Percentiles rank a stretch among this genome's conserved stretches.
These are phyloP conservation scores for Rallus crepitans DNA, from an alignment of 2,797 vertebrate species.

Conservation along the genomic window DNA sequence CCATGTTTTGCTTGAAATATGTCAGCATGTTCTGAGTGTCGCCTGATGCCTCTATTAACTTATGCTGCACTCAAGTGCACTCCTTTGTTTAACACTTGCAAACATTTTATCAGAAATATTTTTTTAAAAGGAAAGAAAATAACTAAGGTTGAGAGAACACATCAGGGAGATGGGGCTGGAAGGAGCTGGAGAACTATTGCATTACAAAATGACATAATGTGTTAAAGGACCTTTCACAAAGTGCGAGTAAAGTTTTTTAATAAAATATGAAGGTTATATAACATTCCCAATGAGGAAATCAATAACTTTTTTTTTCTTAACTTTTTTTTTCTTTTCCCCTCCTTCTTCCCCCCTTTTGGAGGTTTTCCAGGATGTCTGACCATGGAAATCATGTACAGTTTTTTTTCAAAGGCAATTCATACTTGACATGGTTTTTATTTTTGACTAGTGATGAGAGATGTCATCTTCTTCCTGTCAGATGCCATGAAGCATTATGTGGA, in stretches of 20 bases:
- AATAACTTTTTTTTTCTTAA: not conserved
- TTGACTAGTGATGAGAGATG: conserved; percentile 68
- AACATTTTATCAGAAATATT: conserved; percentile 45
- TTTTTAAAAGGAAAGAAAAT: conserved; percentile 20
- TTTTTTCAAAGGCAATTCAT: conserved; percentile 54
- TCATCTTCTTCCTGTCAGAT: conserved; percentile 65
- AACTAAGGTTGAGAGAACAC: conserved; percentile 43
- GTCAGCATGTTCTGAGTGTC: not conserved
- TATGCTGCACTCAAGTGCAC: not conserved
- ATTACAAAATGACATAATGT: conserved; percentile 45
- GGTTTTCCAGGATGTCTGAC: conserved; percentile 13
- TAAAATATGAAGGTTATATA: conserved; percentile 66
- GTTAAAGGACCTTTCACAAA: conserved; percentile 17
- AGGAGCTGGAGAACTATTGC: conserved; percentile 44
- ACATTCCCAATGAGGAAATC: conserved; percentile 59
- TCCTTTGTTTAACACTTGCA: conserved; percentile 50
- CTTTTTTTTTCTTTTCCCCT: not conserved
- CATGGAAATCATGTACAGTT: conserved; percentile 33
- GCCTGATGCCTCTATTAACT: not conserved
- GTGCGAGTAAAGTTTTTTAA: conserved; percentile 48
- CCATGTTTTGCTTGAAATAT: not conserved
- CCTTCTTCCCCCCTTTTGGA: not conserved
- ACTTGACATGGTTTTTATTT: conserved; percentile 67
- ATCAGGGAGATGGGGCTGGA: conserved; percentile 20
- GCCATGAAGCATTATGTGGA: conserved; percentile 62